phyloP scores from a whole-genome alignment of 2,113 vertebrate species.

The Tupaia tana region DNA sequence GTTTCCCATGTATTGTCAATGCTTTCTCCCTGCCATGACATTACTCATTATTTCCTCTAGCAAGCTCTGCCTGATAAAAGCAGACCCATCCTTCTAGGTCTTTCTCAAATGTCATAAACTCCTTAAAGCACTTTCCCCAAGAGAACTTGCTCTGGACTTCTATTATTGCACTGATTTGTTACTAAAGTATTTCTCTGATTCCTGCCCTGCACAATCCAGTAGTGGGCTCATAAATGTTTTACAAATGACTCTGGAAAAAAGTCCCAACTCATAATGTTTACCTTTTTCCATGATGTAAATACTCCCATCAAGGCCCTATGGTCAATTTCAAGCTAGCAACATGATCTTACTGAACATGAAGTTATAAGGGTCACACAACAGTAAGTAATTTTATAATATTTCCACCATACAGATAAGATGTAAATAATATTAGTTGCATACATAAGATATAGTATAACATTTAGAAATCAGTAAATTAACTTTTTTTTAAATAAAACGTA shows the following conservation, averaged over 20 bases:
- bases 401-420: not conserved
- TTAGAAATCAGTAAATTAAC: not conserved
- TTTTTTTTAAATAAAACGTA: conserved; percentile 14
- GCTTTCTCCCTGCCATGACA: not conserved
- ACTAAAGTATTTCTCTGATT: not conserved
- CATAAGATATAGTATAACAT: conserved; percentile 20
- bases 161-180: not conserved
- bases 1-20: not conserved
- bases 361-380: not conserved
- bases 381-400: not conserved
- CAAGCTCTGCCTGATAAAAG: conserved; percentile 23
- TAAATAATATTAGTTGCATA: not conserved
- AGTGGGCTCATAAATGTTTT: not conserved
- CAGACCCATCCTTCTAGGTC: not conserved
- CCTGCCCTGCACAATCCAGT: not conserved
- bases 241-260: not conserved
- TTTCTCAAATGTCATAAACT: not conserved
- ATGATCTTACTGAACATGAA: not conserved
- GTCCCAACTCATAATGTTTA: not conserved
- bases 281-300: not conserved
- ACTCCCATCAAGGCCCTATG: not conserved
- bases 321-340: not conserved
- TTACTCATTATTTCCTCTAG: not conserved
- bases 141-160: conserved; percentile 3
- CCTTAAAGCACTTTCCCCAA: not conserved